phyloP scores from a whole-genome alignment of 2,797 vertebrate genomes.

The Dicrostonyx torquatus region DNA sequence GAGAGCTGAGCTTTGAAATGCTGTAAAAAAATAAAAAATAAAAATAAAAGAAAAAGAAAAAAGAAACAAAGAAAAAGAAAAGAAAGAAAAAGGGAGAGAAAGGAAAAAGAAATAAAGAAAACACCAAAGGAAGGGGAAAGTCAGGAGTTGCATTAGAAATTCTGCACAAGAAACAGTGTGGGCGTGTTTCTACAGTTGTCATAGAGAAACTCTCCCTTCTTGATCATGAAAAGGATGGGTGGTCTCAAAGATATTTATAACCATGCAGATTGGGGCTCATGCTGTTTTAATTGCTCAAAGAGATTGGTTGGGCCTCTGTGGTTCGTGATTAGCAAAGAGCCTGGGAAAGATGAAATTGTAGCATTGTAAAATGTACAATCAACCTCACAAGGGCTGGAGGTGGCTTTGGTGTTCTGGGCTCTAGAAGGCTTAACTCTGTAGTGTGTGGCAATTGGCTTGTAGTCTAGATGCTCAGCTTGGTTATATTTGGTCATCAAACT shows the following conservation, averaged over 20 bases:
- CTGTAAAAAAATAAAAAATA: not conserved
- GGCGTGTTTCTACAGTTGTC: not conserved
- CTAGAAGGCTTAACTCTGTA: not conserved
- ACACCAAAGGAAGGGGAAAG: not conserved
- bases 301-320: not conserved
- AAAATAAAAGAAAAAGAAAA: not conserved
- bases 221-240: constrained; percentile 17
- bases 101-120: no score
- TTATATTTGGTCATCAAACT: not conserved
- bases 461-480: not conserved
- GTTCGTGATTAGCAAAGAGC: constrained; percentile 8
- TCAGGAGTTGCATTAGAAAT: not conserved
- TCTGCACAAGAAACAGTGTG: not conserved
- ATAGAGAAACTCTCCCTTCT: not conserved
- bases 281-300: not conserved
- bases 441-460: not conserved
- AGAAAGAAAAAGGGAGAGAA: not conserved
- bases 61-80: not conserved
- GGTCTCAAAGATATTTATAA: constrained; percentile 23
- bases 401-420: not conserved
- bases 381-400: not conserved
- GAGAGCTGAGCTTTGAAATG: not conserved
- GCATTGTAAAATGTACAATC: not conserved
- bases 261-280: not conserved
- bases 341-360: not conserved